phyloP scores from a whole-genome alignment of 2,797 vertebrate genomes.

The Cichlasoma orientale region DNA sequence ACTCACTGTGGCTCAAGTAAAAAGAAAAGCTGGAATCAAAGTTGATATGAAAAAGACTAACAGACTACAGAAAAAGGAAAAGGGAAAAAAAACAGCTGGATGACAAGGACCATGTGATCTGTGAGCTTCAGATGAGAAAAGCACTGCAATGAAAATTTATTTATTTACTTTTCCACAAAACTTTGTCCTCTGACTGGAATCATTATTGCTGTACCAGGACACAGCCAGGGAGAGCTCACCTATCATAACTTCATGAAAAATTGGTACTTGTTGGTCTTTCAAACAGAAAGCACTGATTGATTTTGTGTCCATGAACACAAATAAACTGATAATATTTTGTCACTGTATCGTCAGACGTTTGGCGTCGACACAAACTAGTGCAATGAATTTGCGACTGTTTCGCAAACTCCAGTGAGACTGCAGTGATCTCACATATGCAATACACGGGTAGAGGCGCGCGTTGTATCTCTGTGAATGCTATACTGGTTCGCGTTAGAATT shows the following conservation, averaged over 20 bases:
- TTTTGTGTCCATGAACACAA: background rate
- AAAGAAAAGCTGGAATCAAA: no score
- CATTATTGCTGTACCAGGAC: background rate
- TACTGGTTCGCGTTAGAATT: background rate
- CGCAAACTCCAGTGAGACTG: background rate
- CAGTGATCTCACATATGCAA: background rate
- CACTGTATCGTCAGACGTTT: background rate
- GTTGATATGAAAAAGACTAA: no score
- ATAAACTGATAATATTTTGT: background rate
- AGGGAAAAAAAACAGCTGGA: no score
- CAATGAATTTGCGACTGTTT: background rate
- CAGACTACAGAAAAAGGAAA: no score
- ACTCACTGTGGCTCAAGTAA: no score
- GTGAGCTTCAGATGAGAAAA: no score
- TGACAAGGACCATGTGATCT: no score
- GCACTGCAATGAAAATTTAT: no score
- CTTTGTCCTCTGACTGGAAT: background rate
- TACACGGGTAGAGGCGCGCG: background rate
- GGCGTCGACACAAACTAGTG: no score
- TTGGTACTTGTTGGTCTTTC: no score
- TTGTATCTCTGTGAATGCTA: background rate
- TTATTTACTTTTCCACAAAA: rapidly evolving
- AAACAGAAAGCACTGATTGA: no score
- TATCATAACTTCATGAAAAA: background rate
- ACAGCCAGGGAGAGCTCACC: rapidly evolving